A percentile compares a stretch with the other conserved stretches of the same genome.
phyloP scores from a whole-genome alignment of 2,113 vertebrate species.

The Hassar affinis region DNA sequence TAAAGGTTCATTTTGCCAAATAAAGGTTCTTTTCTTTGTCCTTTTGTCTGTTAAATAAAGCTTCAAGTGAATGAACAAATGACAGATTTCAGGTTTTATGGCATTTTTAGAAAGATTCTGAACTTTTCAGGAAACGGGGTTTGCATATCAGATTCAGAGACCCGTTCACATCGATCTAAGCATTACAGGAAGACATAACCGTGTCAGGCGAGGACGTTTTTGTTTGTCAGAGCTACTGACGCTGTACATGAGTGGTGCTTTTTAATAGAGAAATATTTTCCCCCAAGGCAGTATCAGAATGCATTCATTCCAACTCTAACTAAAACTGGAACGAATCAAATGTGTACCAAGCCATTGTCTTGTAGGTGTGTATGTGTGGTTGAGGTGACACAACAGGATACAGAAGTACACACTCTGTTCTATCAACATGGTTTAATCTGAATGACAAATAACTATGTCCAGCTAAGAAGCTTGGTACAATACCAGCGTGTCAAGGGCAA shows the following conservation, averaged over 20 bases:
- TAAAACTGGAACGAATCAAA: not conserved
- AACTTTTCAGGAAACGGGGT: too few relatives aligned
- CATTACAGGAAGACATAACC: not conserved
- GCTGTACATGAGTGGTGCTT: not conserved
- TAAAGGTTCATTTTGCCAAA: too few relatives aligned
- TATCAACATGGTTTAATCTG: conserved; percentile 31
- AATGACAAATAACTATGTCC: conserved; percentile 21
- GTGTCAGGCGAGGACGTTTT: not conserved
- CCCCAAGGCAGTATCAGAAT: not conserved
- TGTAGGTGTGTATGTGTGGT: conserved; percentile 9
- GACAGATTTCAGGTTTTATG: too few relatives aligned
- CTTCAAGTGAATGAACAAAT: too few relatives aligned
- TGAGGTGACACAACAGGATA: conserved; percentile 33
- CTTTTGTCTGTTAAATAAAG: too few relatives aligned
- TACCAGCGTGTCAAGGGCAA: not conserved
- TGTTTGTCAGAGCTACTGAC: not conserved
- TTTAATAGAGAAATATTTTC: not conserved
- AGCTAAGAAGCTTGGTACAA: not conserved
- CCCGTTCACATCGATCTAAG: not conserved
- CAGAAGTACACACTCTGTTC: conserved; percentile 26
- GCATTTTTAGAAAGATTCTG: too few relatives aligned
- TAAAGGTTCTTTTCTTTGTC: too few relatives aligned
- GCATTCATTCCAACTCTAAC: not conserved
- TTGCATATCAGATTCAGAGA: not conserved
- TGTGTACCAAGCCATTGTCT: not conserved